Conservation (phyloP, 2,797 vertebrate genomes). For the Gymnodraco acuticeps region DNA sequence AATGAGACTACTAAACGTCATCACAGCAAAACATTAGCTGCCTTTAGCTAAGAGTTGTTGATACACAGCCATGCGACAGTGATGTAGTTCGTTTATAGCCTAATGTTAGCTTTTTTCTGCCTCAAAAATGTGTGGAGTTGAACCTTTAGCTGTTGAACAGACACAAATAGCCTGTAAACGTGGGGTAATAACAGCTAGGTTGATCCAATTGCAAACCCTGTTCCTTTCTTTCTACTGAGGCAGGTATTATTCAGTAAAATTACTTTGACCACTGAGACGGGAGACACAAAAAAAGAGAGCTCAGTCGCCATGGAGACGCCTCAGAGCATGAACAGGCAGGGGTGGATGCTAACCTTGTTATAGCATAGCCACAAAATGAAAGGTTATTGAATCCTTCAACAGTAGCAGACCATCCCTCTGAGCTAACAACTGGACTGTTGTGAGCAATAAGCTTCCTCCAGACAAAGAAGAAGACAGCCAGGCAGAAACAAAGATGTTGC, state of each 20-base stretch:
- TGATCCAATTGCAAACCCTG: constrained; percentile 7
- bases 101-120: too few species aligned
- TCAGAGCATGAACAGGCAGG: constrained; percentile 37
- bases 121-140: too few species aligned
- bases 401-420: constrained; percentile 17
- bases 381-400: constrained; percentile 53
- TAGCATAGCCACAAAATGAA: constrained; percentile 65
- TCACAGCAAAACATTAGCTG: too few species aligned
- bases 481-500: neutral
- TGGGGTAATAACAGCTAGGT: neutral
- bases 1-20: too few species aligned
- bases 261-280: constrained; percentile 47
- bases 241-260: constrained; percentile 37
- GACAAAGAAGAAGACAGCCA: neutral
- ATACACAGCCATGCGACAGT: too few species aligned
- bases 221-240: constrained; percentile 9
- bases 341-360: constrained; percentile 59
- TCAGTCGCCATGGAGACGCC: constrained; percentile 68
- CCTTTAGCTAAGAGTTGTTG: too few species aligned
- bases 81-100: too few species aligned
- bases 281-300: constrained; percentile 45
- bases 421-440: neutral
- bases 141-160: neutral
- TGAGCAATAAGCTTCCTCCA: neutral
- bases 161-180: too few species aligned